Conservation (phyloP, 2,113 vertebrate genomes). For the Macrotis lagotis region DNA sequence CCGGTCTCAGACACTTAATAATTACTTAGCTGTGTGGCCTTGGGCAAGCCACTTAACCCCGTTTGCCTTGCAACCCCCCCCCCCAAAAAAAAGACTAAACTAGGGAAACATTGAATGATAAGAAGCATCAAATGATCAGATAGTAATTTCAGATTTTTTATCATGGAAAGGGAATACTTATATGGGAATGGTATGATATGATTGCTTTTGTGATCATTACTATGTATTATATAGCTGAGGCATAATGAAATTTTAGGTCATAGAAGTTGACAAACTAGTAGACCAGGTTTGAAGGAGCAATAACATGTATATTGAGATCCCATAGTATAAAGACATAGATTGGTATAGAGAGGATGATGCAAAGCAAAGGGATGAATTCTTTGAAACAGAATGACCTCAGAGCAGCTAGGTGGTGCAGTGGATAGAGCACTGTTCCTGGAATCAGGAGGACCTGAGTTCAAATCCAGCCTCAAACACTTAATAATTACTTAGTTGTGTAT, state of each 20-base stretch:
- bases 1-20: too few relatives aligned
- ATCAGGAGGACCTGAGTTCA: too few relatives aligned
- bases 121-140: not conserved
- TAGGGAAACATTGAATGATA: not conserved
- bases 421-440: too few relatives aligned
- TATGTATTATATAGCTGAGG: not conserved
- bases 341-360: not conserved
- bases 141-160: not conserved
- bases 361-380: not conserved
- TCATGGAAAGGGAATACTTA: not conserved
- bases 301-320: not conserved
- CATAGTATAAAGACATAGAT: not conserved
- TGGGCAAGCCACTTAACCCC: too few relatives aligned
- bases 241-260: not conserved
- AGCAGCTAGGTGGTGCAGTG: too few relatives aligned
- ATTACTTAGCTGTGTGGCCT: too few relatives aligned
- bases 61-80: too few relatives aligned
- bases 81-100: too few relatives aligned
- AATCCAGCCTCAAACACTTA: too few relatives aligned
- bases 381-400: not conserved
- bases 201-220: not conserved
- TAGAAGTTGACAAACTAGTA: too few relatives aligned
- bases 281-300: too few relatives aligned
- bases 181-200: not conserved
- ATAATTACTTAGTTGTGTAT: too few relatives aligned